Evolutionary conservation across 2,113 vertebrate genomes (phyloP), one percentile per base, ranked within the genome.

Genomic region (Leucosticte australis): DNA sequence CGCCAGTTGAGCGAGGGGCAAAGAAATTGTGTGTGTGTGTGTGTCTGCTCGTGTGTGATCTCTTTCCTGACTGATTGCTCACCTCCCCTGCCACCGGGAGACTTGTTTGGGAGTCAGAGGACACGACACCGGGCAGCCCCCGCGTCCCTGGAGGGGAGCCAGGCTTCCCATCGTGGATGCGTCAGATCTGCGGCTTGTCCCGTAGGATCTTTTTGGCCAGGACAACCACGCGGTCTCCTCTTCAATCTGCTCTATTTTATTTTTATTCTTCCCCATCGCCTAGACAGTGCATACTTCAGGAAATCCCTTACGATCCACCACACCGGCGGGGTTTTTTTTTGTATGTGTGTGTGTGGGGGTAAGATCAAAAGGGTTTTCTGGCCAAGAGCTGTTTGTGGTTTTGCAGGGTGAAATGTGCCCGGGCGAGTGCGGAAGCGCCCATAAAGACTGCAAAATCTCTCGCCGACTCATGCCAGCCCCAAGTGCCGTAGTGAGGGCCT

Each of bases 341-440:
- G 33, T 84, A 1, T 52, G 69, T 88, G 52, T 88, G 78, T 37
- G 39, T 31, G 9, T 11, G 59, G 28, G 63, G 59, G 46, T 20
- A 37, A 97, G 96, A 98, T 98, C 97, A 98, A 98, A 98, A 75
- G 95, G 27, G 15, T 69, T 71, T 93, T 88, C 56, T 83, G 68
- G 70, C 77, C 30, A 19, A 86, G 94, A 92, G 77, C 86, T 92
- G 78, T 97, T 96, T 97, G 97, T 90, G 91, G 95, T 95, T 89
- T 97, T 95, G 94, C 81, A 83, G 95, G 94, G 92, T 95, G 95
- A 95, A 96, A 96, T 92, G 90, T 94, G 70, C 91, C 79, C 94
- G 68, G 46, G 76, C 63, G 93, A 96, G 92, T 92, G 64, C 88
- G 92, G 97, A 98, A 98, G 96, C 89, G 89, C 92, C 91, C 95